phyloP scores from a whole-genome alignment of 2,888 invertebrate species.

The Ormyrus labotus region DNA sequence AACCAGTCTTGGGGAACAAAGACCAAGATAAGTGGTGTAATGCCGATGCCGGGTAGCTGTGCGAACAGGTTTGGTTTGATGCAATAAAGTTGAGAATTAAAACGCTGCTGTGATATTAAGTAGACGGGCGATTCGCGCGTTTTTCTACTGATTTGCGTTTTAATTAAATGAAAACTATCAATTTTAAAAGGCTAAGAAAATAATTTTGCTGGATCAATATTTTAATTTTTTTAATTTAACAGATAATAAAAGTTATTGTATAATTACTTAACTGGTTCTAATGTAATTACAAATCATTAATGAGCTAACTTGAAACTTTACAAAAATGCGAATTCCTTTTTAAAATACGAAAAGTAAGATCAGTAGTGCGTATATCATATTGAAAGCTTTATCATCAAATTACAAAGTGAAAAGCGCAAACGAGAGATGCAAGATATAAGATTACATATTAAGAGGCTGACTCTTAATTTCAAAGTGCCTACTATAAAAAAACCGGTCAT shows the following conservation, averaged over 20 bases:
- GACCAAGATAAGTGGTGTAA: too few relatives aligned
- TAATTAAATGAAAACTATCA: too few relatives aligned
- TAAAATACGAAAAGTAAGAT: constrained; percentile 19
- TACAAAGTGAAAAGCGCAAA: constrained; percentile 19
- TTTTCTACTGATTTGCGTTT: too few relatives aligned
- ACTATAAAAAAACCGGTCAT: constrained; percentile 27
- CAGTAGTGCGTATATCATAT: constrained; percentile 7
- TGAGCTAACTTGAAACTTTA: constrained; percentile 11
- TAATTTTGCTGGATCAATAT: too few relatives aligned
- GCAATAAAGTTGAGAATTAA: too few relatives aligned
- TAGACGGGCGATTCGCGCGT: too few relatives aligned
- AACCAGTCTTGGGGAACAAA: background rate
- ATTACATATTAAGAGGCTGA: constrained; percentile 36
- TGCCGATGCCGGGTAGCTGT: too few relatives aligned
- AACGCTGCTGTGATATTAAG: too few relatives aligned
- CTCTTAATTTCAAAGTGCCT: constrained; percentile 26
- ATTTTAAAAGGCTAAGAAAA: too few relatives aligned
- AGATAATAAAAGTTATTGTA: constrained; percentile 2
- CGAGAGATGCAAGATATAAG: constrained; percentile 9
- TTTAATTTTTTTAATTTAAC: too few relatives aligned
- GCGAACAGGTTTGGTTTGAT: too few relatives aligned
- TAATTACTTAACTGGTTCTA: constrained; percentile 6
- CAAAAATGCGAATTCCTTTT: constrained; percentile 31
- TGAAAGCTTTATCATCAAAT: constrained; percentile 21
- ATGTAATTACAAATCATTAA: constrained; percentile 10